These are phyloP conservation scores for Drosophila insularis DNA, from an alignment of 1,140 invertebrate species.

Conservation along the genomic window DNA sequence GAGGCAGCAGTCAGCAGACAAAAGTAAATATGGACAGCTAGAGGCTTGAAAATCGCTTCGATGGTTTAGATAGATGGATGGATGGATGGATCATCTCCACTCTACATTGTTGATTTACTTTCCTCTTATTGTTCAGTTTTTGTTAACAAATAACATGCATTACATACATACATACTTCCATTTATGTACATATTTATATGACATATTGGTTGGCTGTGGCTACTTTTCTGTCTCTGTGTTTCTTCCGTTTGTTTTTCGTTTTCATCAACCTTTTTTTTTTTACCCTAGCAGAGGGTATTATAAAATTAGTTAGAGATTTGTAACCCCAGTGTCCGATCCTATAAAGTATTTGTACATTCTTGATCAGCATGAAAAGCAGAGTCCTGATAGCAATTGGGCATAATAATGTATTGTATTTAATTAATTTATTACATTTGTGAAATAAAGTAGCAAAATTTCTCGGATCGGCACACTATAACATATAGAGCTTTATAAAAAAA, in stretches of 20 bases:
- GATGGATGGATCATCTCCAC: not conserved
- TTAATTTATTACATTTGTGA: too few relatives aligned
- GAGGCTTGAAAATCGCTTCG: not conserved
- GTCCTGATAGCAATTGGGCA: too few relatives aligned
- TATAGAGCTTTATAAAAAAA: too few relatives aligned
- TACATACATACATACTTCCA: conserved; percentile 1
- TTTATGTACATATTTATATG: conserved; percentile 25
- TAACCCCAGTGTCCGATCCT: too few relatives aligned
- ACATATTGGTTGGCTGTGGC: conserved; percentile 10
- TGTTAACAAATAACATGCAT: conserved; percentile 5
- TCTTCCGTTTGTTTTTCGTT: not conserved
- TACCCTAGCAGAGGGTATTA: too few relatives aligned
- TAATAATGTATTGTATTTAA: too few relatives aligned
- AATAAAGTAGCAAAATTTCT: too few relatives aligned
- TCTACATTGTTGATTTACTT: conserved; percentile 2
- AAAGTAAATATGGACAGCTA: conserved; percentile 36
- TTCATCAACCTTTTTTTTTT: not conserved
- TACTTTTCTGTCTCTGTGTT: conserved; percentile 15
- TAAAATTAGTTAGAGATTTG: too few relatives aligned
- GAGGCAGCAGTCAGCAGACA: conserved; percentile 44
- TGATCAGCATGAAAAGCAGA: too few relatives aligned
- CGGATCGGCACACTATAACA: too few relatives aligned
- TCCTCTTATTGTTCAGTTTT: conserved; percentile 13
- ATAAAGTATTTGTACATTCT: too few relatives aligned
- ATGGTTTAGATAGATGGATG: conserved; percentile 5